These are phyloP conservation scores for Tiliqua scincoides DNA, from an alignment of 2,113 vertebrate species.

Conservation along the genomic window DNA sequence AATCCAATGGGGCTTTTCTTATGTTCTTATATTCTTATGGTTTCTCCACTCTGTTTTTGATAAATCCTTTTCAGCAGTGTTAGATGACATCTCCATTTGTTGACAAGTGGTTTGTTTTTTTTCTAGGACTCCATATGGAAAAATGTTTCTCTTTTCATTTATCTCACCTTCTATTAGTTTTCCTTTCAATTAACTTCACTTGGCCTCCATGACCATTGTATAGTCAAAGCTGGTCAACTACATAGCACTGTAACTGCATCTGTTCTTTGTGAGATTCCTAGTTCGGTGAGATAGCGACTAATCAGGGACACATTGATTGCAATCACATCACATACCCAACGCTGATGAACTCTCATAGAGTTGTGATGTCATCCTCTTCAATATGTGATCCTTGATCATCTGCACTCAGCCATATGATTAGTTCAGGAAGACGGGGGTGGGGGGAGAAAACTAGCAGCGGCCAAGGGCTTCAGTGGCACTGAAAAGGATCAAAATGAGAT, in stretches of 20 bases:
- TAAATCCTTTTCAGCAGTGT: background rate
- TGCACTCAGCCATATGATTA: background rate
- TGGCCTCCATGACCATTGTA: background rate
- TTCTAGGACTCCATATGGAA: too few species aligned
- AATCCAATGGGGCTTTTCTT: too few species aligned
- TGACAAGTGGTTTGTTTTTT: background rate
- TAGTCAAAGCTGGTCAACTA: background rate
- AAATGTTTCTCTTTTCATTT: too few species aligned
- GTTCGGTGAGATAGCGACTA: background rate
- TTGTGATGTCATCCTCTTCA: background rate
- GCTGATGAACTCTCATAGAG: background rate
- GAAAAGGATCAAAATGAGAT: background rate
- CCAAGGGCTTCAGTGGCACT: background rate
- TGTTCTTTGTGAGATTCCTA: background rate
- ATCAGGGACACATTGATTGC: background rate
- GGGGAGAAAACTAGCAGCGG: background rate
- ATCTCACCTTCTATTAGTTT: background rate
- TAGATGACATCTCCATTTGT: background rate
- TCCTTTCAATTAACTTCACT: background rate
- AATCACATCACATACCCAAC: background rate
- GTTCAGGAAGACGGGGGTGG: too few species aligned
- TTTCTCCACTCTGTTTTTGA: background rate
- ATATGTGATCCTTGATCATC: too few species aligned
- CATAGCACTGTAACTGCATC: background rate
- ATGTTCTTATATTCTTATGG: too few species aligned